These are phyloP conservation scores for Zaprionus nigranus DNA, from an alignment of 1,140 invertebrate genomes.

Conservation along the genomic window DNA sequence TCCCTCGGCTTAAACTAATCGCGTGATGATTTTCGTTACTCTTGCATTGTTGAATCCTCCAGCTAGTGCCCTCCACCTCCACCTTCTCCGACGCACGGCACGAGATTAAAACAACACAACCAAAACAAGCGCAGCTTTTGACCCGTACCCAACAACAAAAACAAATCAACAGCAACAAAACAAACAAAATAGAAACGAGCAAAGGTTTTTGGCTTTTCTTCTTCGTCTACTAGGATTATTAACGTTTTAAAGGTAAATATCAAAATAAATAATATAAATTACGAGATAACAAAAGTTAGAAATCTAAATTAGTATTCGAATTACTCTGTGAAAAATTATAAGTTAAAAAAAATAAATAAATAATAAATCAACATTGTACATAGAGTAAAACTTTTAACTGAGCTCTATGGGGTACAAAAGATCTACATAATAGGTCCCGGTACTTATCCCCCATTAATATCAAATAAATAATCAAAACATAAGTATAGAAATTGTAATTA, in stretches of 20 bases:
- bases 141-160: slow-evolving; percentile 53
- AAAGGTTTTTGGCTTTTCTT: slow-evolving; percentile 48
- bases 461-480: no score
- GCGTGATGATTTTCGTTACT: slow-evolving; percentile 67
- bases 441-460: no score
- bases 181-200: slow-evolving; percentile 26
- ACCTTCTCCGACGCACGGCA: slow-evolving; percentile 34
- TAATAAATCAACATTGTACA: no score
- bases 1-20: slow-evolving; percentile 61
- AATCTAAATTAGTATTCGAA: not conserved
- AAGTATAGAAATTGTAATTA: no score
- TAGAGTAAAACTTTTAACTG: no score
- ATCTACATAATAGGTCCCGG: no score
- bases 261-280: not conserved
- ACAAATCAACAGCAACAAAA: slow-evolving; percentile 22
- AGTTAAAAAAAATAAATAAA: not conserved
- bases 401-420: no score
- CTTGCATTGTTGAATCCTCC: slow-evolving; percentile 24
- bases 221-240: slow-evolving; percentile 20
- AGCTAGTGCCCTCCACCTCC: slow-evolving; percentile 49
- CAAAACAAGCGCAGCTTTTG: slow-evolving; percentile 57
- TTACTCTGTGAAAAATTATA: not conserved
- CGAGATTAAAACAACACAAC: slow-evolving; percentile 33
- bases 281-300: not conserved
- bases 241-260: slow-evolving; percentile 40